Percentiles rank a stretch among this genome's conserved stretches.
These are phyloP conservation scores for Troglohyphantes excavatus DNA, from an alignment of 2,888 invertebrate species.

Conservation along the genomic window DNA sequence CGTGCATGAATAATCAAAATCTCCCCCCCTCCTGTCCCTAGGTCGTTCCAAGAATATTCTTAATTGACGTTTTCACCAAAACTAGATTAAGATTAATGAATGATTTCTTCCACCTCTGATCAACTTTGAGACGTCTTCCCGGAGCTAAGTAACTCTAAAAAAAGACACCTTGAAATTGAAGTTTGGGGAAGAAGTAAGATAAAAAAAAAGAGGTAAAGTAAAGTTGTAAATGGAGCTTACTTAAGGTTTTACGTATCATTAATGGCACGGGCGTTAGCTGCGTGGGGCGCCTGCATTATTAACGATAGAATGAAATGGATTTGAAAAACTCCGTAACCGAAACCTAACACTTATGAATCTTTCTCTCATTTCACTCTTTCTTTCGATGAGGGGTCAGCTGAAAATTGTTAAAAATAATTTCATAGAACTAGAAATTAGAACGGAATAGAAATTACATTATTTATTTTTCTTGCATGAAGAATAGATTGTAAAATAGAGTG, in stretches of 20 bases:
- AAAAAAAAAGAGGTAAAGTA: constrained; percentile 9
- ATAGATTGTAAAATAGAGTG: too few species aligned
- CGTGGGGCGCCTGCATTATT: constrained; percentile 51
- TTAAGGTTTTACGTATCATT: constrained; percentile 57
- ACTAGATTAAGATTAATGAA: constrained; percentile 44
- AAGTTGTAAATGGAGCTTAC: constrained; percentile 56
- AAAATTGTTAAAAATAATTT: too few species aligned
- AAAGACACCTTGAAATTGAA: not conserved
- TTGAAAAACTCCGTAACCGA: constrained; percentile 48
- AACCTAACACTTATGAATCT: constrained; percentile 44
- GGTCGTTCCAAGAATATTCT: not conserved
- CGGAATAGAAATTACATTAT: too few species aligned
- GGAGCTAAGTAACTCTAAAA: not conserved
- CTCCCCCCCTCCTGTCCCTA: not conserved
- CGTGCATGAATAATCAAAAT: constrained; percentile 22
- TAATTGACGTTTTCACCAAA: constrained; percentile 28
- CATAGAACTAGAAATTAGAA: too few species aligned
- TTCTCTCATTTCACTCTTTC: constrained; percentile 7
- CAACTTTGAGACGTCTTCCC: not conserved
- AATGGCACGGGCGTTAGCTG: constrained; percentile 68
- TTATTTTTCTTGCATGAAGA: too few species aligned
- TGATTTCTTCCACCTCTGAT: not conserved
- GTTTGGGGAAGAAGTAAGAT: constrained; percentile 6
- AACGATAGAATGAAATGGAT: constrained; percentile 29
- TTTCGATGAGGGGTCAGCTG: not conserved